Conservation (phyloP, 2,888 invertebrate genomes). For the Panorpa germanica region DNA sequence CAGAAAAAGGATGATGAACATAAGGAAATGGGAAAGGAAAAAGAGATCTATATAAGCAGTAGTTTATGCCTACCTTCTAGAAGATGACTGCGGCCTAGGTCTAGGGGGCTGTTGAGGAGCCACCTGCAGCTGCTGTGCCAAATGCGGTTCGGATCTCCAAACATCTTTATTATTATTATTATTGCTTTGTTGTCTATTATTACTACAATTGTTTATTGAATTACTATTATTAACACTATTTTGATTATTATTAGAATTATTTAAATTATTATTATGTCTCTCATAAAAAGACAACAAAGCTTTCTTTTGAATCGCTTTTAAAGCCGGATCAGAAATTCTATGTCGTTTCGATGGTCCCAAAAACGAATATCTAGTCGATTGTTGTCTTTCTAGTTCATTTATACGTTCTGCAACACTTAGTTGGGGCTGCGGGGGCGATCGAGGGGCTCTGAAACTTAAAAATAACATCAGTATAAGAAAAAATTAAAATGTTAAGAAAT, state of each 20-base stretch:
- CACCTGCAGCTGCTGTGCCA: too few species aligned
- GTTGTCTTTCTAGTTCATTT: constrained; percentile 38
- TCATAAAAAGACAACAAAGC: constrained; percentile 67
- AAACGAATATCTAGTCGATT: constrained; percentile 38
- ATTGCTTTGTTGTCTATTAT: constrained; percentile 3
- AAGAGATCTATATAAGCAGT: too few species aligned
- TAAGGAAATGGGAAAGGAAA: too few species aligned
- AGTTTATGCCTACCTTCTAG: too few species aligned
- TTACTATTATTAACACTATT: neutral
- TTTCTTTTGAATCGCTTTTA: constrained; percentile 69
- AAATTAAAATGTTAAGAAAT: constrained; percentile 11
- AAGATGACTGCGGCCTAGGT: too few species aligned
- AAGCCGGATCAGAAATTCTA: constrained; percentile 47
- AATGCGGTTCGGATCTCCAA: constrained; percentile 38
- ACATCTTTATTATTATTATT: constrained; percentile 16
- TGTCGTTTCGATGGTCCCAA: constrained; percentile 55
- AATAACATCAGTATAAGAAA: constrained; percentile 8
- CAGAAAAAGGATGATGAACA: too few species aligned
- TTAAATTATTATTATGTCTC: constrained; percentile 27
- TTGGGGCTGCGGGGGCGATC: constrained; percentile 17
- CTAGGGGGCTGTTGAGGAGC: too few species aligned
- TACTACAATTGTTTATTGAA: neutral
- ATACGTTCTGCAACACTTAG: constrained; percentile 38
- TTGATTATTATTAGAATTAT: neutral
- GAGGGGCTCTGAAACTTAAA: constrained; percentile 18